Base-by-base conservation (phyloP, 1,140 invertebrate genomes). In the Hyphantria cunea region DNA sequence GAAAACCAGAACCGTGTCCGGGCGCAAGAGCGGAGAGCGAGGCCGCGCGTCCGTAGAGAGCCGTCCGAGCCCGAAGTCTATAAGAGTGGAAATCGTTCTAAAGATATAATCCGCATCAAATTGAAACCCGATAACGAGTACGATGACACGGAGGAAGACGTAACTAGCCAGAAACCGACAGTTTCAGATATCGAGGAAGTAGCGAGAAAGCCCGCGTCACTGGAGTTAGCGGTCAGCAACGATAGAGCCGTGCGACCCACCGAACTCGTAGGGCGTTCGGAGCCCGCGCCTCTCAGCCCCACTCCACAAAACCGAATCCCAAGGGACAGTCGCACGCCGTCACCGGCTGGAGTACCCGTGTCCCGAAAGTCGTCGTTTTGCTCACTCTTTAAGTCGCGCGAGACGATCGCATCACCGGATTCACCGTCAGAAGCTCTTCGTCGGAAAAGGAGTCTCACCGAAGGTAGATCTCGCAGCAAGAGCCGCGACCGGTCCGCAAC, bases 291-390 rank as follows among this genome's bases (percentile, higher is more conserved):
- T 3, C 15, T 67, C 9, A 68, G 56, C 50, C 9, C 41, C 67
- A 55, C 39, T 66, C 3, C 15, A 37, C 69, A 33, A n/a, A 44
- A n/a, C 12, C 63, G 69, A 6, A 41, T 49, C 0, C 50, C 61
- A 10, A 81, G 78, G 12, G 79, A 71, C 49, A 79, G 76, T 65
- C 85, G 91, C 31, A 92, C 91, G 11, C 91, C 83, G 37, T 93
- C 91, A 6, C 91, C 92, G 7, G 86, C 86, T 12, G 88, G 84
- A 0, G 82, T 67, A 6, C 82, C 93, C 0, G 92, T 94, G 0
- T 96, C 95, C 0, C 91, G 96, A 45, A 96, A 96, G 77, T 96
- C 94, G 66, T 96, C 95, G 14, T 96, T 96, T 70, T 94, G 95
- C 64, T 96, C 95, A 0, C 82, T 96, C 6, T 96, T 96, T 72